Evolutionary conservation across 2,888 invertebrate species (phyloP), one percentile per base, ranked within the genome.

Genomic region (Drosophila nr. perissopoda): DNA sequence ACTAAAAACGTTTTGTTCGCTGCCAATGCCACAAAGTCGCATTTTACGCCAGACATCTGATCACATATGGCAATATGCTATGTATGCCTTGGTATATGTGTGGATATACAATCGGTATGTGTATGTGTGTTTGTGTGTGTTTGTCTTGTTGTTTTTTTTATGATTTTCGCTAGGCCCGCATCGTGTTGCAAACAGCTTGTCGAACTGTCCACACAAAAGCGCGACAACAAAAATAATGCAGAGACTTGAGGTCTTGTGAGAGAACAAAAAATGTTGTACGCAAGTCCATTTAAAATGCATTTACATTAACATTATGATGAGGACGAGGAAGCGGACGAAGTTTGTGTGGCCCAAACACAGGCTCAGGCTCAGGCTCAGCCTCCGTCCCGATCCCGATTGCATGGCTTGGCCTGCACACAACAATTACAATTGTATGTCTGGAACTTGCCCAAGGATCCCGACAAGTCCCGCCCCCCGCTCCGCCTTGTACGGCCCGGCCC

Each of bases 271-370:
- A 88, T 82, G 87, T 86, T 82, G 87, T 91, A 86, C 89, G 84
- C 90, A 80, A 86, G 91, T 92, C 84, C 91, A 91, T 92, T 92
- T 91, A 89, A 91, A 89, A 92, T 91, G 89, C 90, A 92, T 91
- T 92, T 92, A 92, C 92, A 91, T 92, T 91, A 91, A 91, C 92
- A 92, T 92, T 91, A 91, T 92, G 91, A 91, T 89, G 91, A 88
- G 91, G 82, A 77, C 79, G 73, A 68, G 70, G 60, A 56, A 64
- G 70, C 52, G 71, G 21, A 53, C 40, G 56, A 70, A 62, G 79
- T 75, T 79, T 76, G 81, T 81, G 77, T 77, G 78, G 78, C 81
- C 81, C 38, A 58, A n/a, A 33, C 25, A 33, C 33, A 62, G 70
- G 25, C 48, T 46, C 13, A 8, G 63, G 63, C 69, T 59, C 36